Evolutionary conservation across 2,888 invertebrate species (phyloP).

Genomic region (Villa cingulata): DNA sequence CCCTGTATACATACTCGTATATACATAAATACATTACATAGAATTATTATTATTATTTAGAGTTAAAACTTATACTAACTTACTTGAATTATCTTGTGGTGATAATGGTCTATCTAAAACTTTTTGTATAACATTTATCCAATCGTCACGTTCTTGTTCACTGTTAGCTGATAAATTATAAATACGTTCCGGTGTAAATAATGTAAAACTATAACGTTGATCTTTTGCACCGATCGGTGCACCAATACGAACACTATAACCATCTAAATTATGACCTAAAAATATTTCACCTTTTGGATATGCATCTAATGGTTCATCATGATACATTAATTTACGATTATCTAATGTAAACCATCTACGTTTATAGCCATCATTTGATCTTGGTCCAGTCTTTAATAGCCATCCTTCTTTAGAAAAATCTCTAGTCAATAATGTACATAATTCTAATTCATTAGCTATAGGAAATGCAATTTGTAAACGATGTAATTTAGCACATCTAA

Average conservation of each 20-base stretch:
- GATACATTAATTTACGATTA: slow-evolving; percentile 83
- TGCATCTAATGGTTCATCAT: slow-evolving; percentile 73
- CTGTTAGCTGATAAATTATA: slow-evolving; percentile 64
- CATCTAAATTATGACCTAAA: slow-evolving; percentile 54
- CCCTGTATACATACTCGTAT: no score
- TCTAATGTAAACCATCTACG: slow-evolving; percentile 82
- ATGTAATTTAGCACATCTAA: slow-evolving; percentile 72
- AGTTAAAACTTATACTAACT: slow-evolving; percentile 22
- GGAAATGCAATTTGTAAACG: slow-evolving; percentile 74
- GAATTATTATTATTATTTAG: no score
- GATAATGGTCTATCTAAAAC: slow-evolving; percentile 62
- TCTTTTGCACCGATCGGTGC: slow-evolving; percentile 55
- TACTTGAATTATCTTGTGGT: slow-evolving; percentile 63
- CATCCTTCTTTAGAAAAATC: slow-evolving; percentile 80
- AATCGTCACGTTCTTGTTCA: slow-evolving; percentile 62
- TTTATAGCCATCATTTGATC: slow-evolving; percentile 65
- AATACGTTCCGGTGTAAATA: slow-evolving; percentile 64
- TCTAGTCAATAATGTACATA: slow-evolving; percentile 56
- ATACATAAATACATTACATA: no score
- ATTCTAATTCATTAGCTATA: slow-evolving; percentile 54
- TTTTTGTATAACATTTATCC: slow-evolving; percentile 63
- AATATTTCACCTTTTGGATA: slow-evolving; percentile 86
- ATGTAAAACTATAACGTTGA: slow-evolving; percentile 66
- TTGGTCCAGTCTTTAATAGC: slow-evolving; percentile 80
- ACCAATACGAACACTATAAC: slow-evolving; percentile 58